Evolutionary conservation across 2,113 vertebrate species (phyloP), one percentile per base, ranked within the genome.

Genomic region (Corythornis cristatus): DNA sequence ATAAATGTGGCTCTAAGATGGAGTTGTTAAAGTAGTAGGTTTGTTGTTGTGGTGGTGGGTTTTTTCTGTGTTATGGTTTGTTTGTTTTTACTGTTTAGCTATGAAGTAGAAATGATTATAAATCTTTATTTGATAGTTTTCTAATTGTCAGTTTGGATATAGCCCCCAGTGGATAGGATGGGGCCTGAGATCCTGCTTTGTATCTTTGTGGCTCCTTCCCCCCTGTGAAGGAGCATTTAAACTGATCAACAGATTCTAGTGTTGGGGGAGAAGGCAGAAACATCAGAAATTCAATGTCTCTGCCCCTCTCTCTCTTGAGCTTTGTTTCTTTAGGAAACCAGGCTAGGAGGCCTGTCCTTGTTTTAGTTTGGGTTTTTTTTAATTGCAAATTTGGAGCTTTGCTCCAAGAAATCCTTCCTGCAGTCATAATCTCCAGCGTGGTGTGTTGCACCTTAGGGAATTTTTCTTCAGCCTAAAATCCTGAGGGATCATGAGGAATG

Each of bases 371-470:
- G 37, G 37, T 37, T 37, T 37, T 85, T 94, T 91, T 81, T 72
- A 67, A 35, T 83, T 93, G 75, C 68, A 90, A 62, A 87, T 91
- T 50, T 60, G 71, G 71, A 87, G 28, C 58, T 87, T 88, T 93
- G 50, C 79, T 88, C 29, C 67, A 67, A 57, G 72, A 83, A 82
- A 51, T 74, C 64, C 33, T 86, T 87, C 31, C 1, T 76, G 88
- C 58, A 72, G 70, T 79, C 0, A 0, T 57, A 37, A 29, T 89
- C 58, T 68, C 25, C 15, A 51, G 46, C 50, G 67, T 80, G 75
- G 16, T 66, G 45, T 65, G 21, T 42, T 70, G 74, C 94, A 65
- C 92, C 46, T 43, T 15, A 62, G 50, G 76, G 68, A 65, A 16
- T 74, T 94, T 87, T 81, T 67, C 65, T 92, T 66, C 31, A 51